These are phyloP conservation scores for Hyperopisus bebe DNA, from an alignment of 2,113 vertebrate genomes.

Conservation along the genomic window DNA sequence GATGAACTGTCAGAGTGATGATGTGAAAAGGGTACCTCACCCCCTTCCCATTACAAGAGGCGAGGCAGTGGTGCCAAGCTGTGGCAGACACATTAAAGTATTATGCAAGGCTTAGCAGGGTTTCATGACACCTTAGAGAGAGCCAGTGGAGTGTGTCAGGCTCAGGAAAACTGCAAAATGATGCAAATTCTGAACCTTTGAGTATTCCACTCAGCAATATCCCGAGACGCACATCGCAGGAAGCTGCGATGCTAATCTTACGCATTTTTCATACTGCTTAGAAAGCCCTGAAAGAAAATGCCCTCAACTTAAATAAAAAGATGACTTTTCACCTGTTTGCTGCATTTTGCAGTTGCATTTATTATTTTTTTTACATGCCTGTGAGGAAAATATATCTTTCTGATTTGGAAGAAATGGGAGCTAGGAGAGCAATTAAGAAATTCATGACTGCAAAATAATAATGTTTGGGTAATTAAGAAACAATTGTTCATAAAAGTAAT, in stretches of 20 bases:
- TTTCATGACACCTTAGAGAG: neutral
- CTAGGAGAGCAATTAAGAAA: neutral
- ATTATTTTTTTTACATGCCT: neutral
- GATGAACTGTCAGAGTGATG: neutral
- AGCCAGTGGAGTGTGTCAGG: neutral
- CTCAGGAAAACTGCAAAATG: slow-evolving; percentile 1
- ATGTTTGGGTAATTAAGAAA: neutral
- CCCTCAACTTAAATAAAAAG: neutral
- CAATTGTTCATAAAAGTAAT: neutral
- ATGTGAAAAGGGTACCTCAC: neutral
- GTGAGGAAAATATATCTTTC: neutral
- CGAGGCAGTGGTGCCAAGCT: neutral
- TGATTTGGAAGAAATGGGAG: neutral
- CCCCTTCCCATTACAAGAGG: neutral
- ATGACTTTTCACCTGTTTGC: neutral
- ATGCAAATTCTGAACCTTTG: neutral
- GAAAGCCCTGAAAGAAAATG: neutral
- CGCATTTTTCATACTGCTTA: neutral
- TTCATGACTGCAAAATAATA: neutral
- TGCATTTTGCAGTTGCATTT: neutral
- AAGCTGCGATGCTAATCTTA: too few species aligned
- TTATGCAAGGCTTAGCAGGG: neutral
- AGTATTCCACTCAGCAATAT: neutral
- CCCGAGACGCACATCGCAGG: neutral
- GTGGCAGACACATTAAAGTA: neutral